Conservation (phyloP, 2,888 invertebrate genomes). For the Platycheirus rosarum region DNA sequence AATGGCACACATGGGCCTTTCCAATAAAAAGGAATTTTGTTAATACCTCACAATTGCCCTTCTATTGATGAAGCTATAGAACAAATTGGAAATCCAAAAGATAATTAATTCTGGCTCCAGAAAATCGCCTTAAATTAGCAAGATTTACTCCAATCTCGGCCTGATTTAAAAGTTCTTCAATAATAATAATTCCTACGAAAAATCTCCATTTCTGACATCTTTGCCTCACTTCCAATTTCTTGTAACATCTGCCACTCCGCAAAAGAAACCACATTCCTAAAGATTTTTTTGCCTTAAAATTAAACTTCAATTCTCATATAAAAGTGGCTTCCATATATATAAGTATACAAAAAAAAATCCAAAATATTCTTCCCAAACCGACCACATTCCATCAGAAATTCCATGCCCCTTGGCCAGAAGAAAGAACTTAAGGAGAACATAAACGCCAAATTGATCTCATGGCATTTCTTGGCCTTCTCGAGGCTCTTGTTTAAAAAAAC, state of each 20-base stretch:
- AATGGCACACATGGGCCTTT: no score
- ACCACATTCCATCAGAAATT: constrained; percentile 70
- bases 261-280: constrained; percentile 39
- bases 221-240: constrained; percentile 10
- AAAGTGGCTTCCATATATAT: constrained; percentile 44
- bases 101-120: no score
- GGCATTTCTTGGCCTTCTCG: constrained; percentile 16
- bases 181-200: constrained; percentile 3
- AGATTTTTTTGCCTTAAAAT: constrained; percentile 32
- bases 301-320: constrained; percentile 48
- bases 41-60: no score
- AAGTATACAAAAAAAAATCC: constrained; percentile 30
- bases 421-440: constrained; percentile 39
- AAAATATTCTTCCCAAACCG: constrained; percentile 59
- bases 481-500: constrained; percentile 10
- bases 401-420: constrained; percentile 52
- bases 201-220: constrained; percentile 47
- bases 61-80: no score
- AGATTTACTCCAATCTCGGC: no score
- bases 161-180: not conserved
- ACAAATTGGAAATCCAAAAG: no score
- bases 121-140: no score
- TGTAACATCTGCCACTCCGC: constrained; percentile 31
- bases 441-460: constrained; percentile 56
- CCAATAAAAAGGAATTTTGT: no score